A percentile compares a stretch with the other conserved stretches of the same genome.
Evolutionary conservation across 2,888 invertebrate species (phyloP).

Genomic region (Pterobdella sp.): DNA sequence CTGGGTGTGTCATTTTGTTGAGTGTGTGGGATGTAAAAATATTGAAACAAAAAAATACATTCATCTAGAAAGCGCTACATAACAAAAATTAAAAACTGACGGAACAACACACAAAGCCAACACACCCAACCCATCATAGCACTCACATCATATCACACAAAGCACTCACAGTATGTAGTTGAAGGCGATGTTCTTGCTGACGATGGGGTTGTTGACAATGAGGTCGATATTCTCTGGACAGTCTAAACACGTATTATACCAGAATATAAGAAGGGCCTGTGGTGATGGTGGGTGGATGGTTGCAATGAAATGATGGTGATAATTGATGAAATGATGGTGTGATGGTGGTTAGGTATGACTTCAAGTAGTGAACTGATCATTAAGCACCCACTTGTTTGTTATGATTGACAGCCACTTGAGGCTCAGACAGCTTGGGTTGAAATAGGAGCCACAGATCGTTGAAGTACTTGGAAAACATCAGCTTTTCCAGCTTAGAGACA

Average conservation of each 20-base stretch:
- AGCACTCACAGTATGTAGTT: slow-evolving; percentile 78
- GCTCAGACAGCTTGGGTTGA: slow-evolving; percentile 86
- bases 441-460: slow-evolving; percentile 85
- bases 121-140: not conserved
- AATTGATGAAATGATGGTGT: not conserved
- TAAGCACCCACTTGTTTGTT: slow-evolving; percentile 65
- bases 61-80: no score
- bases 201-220: slow-evolving; percentile 75
- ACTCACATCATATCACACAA: not conserved
- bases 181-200: slow-evolving; percentile 87
- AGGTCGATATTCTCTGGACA: slow-evolving; percentile 85
- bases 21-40: slow-evolving; percentile 3
- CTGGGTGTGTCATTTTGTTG: slow-evolving; percentile 53
- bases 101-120: not conserved
- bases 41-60: no score
- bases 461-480: slow-evolving; percentile 88
- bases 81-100: no score
- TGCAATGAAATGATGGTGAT: not conserved
- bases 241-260: slow-evolving; percentile 85
- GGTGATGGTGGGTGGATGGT: slow-evolving; percentile 4
- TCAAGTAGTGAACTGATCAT: not conserved
- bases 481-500: slow-evolving; percentile 78
- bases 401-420: slow-evolving; percentile 85
- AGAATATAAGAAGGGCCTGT: slow-evolving; percentile 73
- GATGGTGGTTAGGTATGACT: not conserved